Percentiles rank a stretch among this genome's conserved stretches.
phyloP scores from a whole-genome alignment of 2,113 vertebrate genomes.

The Rhabdornis inornatus region DNA sequence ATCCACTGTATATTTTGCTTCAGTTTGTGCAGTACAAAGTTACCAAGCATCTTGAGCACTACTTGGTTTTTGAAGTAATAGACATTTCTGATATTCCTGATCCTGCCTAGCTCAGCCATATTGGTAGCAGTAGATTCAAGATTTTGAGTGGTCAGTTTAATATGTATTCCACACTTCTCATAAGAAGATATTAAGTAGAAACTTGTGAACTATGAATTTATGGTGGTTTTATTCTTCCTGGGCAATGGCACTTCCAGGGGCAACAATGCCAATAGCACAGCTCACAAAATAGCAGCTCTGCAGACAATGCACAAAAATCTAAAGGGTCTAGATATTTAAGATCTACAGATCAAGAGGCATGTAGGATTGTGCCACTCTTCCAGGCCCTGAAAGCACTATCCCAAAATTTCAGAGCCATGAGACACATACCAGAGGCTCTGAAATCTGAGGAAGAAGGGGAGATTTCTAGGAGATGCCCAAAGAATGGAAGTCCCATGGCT shows the following conservation, averaged over 20 bases:
- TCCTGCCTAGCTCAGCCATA: neutral
- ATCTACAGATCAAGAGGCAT: neutral
- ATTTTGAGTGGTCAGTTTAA: neutral
- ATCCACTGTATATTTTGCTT: neutral
- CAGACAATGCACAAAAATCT: neutral
- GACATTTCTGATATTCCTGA: neutral
- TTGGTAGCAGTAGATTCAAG: neutral
- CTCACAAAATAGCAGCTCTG: neutral
- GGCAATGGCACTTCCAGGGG: neutral
- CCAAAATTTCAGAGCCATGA: neutral
- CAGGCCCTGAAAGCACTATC: neutral
- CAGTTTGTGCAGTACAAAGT: neutral
- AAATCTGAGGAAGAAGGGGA: neutral
- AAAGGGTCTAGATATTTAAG: neutral
- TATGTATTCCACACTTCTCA: neutral
- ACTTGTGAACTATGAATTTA: neutral
- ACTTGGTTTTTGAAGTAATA: neutral
- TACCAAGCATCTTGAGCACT: neutral
- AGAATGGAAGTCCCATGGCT: neutral
- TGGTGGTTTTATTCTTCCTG: neutral
- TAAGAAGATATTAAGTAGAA: neutral
- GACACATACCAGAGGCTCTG: neutral
- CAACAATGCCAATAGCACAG: neutral
- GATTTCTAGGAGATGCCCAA: neutral
- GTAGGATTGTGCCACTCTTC: neutral